phyloP scores from a whole-genome alignment of 2,113 vertebrate genomes.

The Scophthalmus maximus region DNA sequence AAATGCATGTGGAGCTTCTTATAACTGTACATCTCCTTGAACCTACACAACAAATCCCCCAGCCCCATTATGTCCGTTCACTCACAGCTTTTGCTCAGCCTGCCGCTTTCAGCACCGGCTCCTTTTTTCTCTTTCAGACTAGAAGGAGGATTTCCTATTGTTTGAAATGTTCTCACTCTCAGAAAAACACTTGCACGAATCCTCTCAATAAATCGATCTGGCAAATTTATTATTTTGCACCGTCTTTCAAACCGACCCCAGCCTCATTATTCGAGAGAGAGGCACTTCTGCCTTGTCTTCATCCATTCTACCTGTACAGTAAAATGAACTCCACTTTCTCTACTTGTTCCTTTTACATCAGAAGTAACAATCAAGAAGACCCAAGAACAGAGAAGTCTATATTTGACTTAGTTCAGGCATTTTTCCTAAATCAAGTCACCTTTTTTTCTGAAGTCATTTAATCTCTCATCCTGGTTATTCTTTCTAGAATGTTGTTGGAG shows the following conservation, averaged over 20 bases:
- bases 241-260: neutral
- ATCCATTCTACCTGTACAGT: neutral
- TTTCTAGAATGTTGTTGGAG: no score
- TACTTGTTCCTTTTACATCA: neutral
- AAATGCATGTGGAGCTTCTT: slow-evolving; percentile 51
- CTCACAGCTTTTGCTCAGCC: slow-evolving; percentile 14
- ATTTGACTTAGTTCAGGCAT: no score
- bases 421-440: no score
- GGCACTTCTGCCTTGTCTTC: neutral
- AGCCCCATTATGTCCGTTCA: slow-evolving; percentile 29
- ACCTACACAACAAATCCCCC: slow-evolving; percentile 28
- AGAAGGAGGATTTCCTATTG: slow-evolving; percentile 6
- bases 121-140: neutral
- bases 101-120: slow-evolving; percentile 11
- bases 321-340: slow-evolving; percentile 4
- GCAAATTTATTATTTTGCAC: slow-evolving; percentile 2
- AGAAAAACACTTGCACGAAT: neutral
- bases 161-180: neutral
- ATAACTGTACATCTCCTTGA: slow-evolving; percentile 11
- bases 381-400: neutral
- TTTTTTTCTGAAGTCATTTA: no score
- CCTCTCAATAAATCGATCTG: neutral
- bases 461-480: no score
- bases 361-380: neutral
- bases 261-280: neutral